These are phyloP conservation scores for Vanacampus margaritifer DNA, from an alignment of 2,113 vertebrate species.

Conservation along the genomic window DNA sequence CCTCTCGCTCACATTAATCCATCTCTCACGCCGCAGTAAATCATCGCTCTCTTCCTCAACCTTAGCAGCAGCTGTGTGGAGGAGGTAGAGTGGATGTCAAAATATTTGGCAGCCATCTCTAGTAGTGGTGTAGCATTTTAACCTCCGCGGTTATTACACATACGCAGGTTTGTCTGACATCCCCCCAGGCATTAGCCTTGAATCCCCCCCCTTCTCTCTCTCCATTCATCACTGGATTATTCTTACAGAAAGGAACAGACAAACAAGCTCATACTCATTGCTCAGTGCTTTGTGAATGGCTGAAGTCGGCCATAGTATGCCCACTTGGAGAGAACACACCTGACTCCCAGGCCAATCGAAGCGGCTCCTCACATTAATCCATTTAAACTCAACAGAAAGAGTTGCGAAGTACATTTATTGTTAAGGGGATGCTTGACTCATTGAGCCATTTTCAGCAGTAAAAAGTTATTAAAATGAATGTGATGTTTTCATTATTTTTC, in stretches of 20 bases:
- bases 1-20: constrained; percentile 60
- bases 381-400: too few relatives aligned
- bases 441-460: too few relatives aligned
- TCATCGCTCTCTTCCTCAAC: constrained; percentile 51
- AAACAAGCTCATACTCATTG: constrained; percentile 43
- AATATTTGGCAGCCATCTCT: constrained; percentile 71
- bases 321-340: neutral
- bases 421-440: too few relatives aligned
- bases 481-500: too few relatives aligned
- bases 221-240: constrained; percentile 67
- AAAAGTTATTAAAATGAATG: too few relatives aligned
- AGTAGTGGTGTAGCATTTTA: constrained; percentile 67
- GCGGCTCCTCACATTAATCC: too few relatives aligned
- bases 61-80: constrained; percentile 64
- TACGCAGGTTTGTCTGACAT: constrained; percentile 71
- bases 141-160: constrained; percentile 71
- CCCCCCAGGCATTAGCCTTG: constrained; percentile 69
- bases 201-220: constrained; percentile 44
- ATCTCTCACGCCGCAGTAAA: constrained; percentile 54
- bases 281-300: constrained; percentile 45
- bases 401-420: too few relatives aligned
- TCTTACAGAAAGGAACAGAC: constrained; percentile 57
- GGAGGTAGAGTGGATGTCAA: constrained; percentile 69
- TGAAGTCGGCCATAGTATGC: constrained; percentile 13
- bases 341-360: too few relatives aligned